These are phyloP conservation scores for Drosophila lutescens DNA, from an alignment of 2,888 invertebrate species.

Conservation along the genomic window DNA sequence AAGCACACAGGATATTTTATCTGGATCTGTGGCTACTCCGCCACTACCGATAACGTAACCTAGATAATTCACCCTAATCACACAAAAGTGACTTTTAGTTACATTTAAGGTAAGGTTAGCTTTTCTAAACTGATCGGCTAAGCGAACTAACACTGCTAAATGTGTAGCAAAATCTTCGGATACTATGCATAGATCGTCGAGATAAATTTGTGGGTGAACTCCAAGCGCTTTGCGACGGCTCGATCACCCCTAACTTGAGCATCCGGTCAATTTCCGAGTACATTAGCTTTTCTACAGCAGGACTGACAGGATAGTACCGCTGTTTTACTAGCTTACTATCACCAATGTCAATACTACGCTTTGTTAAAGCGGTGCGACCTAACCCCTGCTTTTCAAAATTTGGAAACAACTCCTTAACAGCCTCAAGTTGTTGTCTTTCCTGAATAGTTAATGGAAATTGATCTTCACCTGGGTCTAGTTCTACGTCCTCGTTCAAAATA, in stretches of 20 bases:
- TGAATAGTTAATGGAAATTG: background rate
- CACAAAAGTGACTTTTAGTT: constrained; percentile 4
- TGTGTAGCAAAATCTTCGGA: constrained; percentile 3
- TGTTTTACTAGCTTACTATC: constrained; percentile 1
- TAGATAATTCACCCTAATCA: background rate
- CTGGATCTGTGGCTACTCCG: constrained; percentile 2
- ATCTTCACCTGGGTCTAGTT: background rate
- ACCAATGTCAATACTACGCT: constrained; percentile 1
- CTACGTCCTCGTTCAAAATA: background rate
- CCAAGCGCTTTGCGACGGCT: constrained; percentile 2
- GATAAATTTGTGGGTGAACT: constrained; percentile 12
- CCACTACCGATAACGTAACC: too few species aligned
- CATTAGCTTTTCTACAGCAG: constrained; percentile 2
- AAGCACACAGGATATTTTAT: background rate
- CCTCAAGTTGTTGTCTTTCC: background rate
- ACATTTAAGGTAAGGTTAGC: constrained; percentile 6
- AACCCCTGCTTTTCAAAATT: background rate
- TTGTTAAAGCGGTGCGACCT: background rate
- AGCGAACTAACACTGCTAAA: constrained; percentile 1
- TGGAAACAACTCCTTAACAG: background rate
- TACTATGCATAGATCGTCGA: too few species aligned
- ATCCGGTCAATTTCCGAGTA: constrained; percentile 6
- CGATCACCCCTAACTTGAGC: background rate
- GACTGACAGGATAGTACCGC: constrained; percentile 5
- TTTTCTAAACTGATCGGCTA: constrained; percentile 1